These are phyloP conservation scores for Lepidochrysops patricia DNA, from an alignment of 2,888 invertebrate genomes.

Conservation along the genomic window DNA sequence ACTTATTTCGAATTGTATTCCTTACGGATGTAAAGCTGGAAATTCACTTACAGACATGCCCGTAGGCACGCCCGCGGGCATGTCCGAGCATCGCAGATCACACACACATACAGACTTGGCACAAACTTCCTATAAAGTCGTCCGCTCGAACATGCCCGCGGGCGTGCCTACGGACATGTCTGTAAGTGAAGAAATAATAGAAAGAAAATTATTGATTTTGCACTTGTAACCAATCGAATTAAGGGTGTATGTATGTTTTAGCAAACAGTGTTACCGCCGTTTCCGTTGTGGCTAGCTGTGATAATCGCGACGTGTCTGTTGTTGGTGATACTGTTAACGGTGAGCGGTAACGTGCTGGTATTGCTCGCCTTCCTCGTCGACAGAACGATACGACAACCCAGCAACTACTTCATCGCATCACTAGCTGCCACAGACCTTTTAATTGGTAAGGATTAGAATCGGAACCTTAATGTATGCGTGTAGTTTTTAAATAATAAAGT, in stretches of 20 bases:
- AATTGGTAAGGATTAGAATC: slow-evolving; percentile 93
- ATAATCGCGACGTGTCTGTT: slow-evolving; percentile 91
- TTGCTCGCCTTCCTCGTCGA: slow-evolving; percentile 96
- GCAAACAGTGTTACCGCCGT: slow-evolving; percentile 84
- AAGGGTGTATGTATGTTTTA: slow-evolving; percentile 24
- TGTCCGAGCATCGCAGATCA: no score
- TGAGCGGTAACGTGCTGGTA: slow-evolving; percentile 96
- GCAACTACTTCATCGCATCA: slow-evolving; percentile 99
- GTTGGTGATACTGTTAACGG: slow-evolving; percentile 92
- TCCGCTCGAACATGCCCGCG: no score
- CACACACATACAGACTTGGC: no score
- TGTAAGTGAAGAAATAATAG: no score
- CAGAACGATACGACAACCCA: slow-evolving; percentile 94
- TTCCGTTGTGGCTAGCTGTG: slow-evolving; percentile 91
- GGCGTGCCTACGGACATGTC: no score
- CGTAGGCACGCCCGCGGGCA: no score
- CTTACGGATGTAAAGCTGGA: no score
- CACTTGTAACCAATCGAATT: not conserved
- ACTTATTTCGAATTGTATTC: no score
- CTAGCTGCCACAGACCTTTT: slow-evolving; percentile 97
- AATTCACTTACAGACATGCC: no score
- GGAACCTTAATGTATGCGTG: slow-evolving; percentile 16
- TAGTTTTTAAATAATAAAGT: not conserved
- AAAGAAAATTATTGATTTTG: no score
- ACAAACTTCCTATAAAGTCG: no score